A percentile compares a stretch with the other conserved stretches of the same genome.
phyloP scores from a whole-genome alignment of 2,888 invertebrate genomes.

The Buathra laborator region DNA sequence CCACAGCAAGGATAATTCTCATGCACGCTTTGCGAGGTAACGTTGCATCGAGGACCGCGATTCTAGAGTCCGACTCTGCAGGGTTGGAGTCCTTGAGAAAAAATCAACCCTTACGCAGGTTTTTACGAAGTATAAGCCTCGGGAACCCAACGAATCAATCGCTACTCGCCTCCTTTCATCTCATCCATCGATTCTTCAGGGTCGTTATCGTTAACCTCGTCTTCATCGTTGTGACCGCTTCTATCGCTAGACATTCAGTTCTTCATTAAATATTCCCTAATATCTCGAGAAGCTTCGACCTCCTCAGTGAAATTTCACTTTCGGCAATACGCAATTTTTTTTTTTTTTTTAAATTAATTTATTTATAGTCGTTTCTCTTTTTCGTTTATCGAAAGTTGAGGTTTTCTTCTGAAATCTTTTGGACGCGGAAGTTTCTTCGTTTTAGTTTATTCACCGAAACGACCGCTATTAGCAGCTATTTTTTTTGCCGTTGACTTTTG shows the following conservation, averaged over 20 bases:
- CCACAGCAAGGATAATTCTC: conserved; percentile 36
- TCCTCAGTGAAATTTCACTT: too few species aligned
- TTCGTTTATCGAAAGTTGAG: too few species aligned
- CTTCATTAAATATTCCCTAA: not conserved
- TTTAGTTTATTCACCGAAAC: not conserved
- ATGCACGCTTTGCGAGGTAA: not conserved
- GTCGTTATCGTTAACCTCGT: not conserved
- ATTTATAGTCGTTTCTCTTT: too few species aligned
- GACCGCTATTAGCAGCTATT: not conserved
- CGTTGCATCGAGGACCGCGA: not conserved
- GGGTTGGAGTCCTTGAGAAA: too few species aligned
- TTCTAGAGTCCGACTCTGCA: not conserved
- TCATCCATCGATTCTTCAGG: conserved; percentile 39
- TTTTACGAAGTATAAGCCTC: too few species aligned
- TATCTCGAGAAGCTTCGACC: too few species aligned
- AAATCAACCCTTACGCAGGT: too few species aligned
- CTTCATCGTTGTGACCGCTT: conserved; percentile 27
- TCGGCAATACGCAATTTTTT: too few species aligned
- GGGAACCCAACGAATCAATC: conserved; percentile 6
- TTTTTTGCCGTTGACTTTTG: not conserved
- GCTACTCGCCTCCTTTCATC: conserved; percentile 34
- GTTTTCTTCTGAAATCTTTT: not conserved
- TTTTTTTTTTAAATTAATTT: too few species aligned
- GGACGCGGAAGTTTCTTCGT: not conserved
- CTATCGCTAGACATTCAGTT: not conserved